These are phyloP conservation scores for Platyura marginata DNA, from an alignment of 1,140 invertebrate genomes.

Conservation along the genomic window DNA sequence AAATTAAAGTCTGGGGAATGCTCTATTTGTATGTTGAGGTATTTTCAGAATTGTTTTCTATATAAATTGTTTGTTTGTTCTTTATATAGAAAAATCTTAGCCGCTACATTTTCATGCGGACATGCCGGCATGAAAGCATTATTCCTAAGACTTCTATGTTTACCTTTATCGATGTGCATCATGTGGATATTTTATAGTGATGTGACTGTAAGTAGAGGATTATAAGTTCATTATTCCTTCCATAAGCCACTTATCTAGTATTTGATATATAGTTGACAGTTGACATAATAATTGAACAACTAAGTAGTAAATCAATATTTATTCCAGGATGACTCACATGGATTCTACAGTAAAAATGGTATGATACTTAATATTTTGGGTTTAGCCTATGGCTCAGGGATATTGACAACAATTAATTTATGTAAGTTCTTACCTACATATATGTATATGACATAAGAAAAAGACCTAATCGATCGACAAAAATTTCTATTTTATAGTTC, in stretches of 20 bases:
- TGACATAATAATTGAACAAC: no score
- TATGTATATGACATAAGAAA: neutral
- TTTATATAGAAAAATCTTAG: constrained; percentile 50
- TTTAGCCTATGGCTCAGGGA: constrained; percentile 58
- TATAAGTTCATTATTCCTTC: no score
- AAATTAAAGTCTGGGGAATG: constrained; percentile 48
- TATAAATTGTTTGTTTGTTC: no score
- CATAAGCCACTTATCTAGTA: no score
- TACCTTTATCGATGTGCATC: constrained; percentile 60
- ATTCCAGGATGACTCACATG: constrained; percentile 43
- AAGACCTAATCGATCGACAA: neutral
- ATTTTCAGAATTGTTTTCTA: constrained; percentile 1
- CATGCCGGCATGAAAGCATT: constrained; percentile 51
- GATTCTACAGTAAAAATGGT: constrained; percentile 57
- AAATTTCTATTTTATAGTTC: constrained; percentile 32
- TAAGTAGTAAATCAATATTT: no score
- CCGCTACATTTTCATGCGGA: constrained; percentile 58
- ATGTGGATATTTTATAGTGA: constrained; percentile 67
- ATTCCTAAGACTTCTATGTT: constrained; percentile 45
- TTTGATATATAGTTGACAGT: no score
- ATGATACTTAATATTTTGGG: constrained; percentile 65
- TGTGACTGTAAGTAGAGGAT: constrained; percentile 38
- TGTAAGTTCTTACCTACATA: constrained; percentile 39
- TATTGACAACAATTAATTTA: constrained; percentile 55
- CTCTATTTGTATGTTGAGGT: constrained; percentile 48